Base-by-base conservation (phyloP, 2,113 vertebrate genomes). In the Tachycineta bicolor region DNA sequence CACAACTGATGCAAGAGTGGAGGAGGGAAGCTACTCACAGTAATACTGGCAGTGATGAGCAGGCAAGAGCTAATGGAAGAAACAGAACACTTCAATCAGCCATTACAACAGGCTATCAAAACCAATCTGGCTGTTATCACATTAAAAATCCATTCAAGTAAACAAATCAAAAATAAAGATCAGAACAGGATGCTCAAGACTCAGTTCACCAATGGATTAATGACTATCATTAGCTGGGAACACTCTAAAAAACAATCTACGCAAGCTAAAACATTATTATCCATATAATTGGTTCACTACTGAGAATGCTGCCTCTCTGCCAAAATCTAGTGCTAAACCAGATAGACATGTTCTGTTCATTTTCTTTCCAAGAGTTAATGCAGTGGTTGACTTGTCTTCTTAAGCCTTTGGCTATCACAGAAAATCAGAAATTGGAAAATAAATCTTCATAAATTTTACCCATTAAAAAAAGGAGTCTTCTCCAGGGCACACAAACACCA, bases 311-410 rank as follows among this genome's bases (percentile, higher is more conserved):
- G 64, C 39, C 5, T 82, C 70, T 62, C 70, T 96, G 92, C 92
- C 96, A 96, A 95, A 83, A 92, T 75, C 44, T 81, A 69, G 74
- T 82, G 80, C 84, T 95, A 96, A 96, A 94, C 87, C 74, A 94
- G 83, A 97, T 62, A 93, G 80, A 88, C 60, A 44, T 69, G 89
- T 63, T 93, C 65, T 64, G 47, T 56, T 59, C 31, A 91, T 92
- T 83, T 94, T 82, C 85, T 20, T 92, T 95, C 84, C 89, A 93
- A 96, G 63, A 93, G 67, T 2, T 90, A 92, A 93, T 91, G 69
- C 58, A 91, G 81, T 73, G 80, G 79, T 92, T 96, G 73, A 89
- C 64, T 94, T 91, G 73, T 73, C 89, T 95, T 87, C 79, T 84
- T 84, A 94, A 96, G 73, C 20, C 44, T 93, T 92, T 94, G 76